Conservation (phyloP, 2,888 invertebrate genomes). For the Trissonchulus sp. region DNA sequence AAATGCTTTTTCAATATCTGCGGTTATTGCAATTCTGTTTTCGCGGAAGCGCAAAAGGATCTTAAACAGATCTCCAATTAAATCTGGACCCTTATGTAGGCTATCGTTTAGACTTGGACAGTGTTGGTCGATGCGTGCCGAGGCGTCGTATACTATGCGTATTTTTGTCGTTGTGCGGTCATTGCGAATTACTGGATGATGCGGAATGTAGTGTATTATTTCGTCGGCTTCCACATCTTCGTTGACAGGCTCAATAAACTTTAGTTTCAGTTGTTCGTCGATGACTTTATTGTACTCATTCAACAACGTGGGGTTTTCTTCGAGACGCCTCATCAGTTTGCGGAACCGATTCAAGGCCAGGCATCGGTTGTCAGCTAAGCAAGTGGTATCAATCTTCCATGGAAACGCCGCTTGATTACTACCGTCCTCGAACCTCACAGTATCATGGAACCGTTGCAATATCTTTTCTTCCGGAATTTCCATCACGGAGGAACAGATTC, state of each 20-base stretch:
- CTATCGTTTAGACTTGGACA: slow-evolving; percentile 34
- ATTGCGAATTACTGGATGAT: slow-evolving; percentile 33
- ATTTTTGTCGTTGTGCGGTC: slow-evolving; percentile 38
- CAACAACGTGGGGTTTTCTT: too few relatives aligned
- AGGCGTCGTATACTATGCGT: slow-evolving; percentile 40
- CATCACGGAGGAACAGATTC: too few relatives aligned
- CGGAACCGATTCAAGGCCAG: too few relatives aligned
- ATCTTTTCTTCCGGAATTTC: too few relatives aligned
- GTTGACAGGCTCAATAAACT: slow-evolving; percentile 28
- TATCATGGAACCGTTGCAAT: too few relatives aligned
- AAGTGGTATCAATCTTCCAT: too few relatives aligned
- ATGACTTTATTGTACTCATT: too few relatives aligned
- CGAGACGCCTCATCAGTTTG: too few relatives aligned
- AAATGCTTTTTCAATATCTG: slow-evolving; percentile 41
- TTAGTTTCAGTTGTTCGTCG: slow-evolving; percentile 22
- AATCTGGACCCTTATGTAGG: slow-evolving; percentile 33
- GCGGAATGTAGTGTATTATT: slow-evolving; percentile 34
- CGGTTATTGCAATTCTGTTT: slow-evolving; percentile 31
- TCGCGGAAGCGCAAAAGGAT: slow-evolving; percentile 33
- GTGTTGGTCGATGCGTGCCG: slow-evolving; percentile 22
- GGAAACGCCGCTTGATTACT: too few relatives aligned
- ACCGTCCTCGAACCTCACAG: too few relatives aligned
- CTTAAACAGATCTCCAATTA: slow-evolving; percentile 30
- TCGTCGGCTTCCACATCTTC: too few relatives aligned
- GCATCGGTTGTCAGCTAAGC: too few relatives aligned